A percentile compares a stretch with the other conserved stretches of the same genome.
phyloP scores from a whole-genome alignment of 1,140 invertebrate genomes.

The Drosophila nikananu region DNA sequence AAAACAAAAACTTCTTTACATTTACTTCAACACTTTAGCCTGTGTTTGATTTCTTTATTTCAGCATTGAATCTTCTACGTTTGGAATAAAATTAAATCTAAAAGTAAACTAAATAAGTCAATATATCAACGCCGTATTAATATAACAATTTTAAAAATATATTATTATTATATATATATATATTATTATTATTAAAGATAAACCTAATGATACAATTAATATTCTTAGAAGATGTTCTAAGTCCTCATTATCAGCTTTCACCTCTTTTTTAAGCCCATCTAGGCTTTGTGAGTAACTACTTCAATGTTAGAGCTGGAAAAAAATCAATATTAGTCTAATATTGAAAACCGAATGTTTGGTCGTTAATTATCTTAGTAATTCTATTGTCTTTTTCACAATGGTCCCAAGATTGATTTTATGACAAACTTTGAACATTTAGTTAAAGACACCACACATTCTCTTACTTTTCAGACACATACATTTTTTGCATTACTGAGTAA shows the following conservation, averaged over 20 bases:
- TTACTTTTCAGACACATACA: too few species aligned
- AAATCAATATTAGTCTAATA: neutral
- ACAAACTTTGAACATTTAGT: too few species aligned
- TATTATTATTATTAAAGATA: neutral
- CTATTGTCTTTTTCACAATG: too few species aligned
- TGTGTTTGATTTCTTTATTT: constrained; percentile 56
- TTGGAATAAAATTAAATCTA: constrained; percentile 46
- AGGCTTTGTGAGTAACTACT: neutral
- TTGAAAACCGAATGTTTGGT: too few species aligned
- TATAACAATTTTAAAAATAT: constrained; percentile 6
- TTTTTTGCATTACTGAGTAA: too few species aligned
- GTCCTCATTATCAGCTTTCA: neutral
- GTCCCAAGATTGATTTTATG: too few species aligned
- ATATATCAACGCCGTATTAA: neutral
- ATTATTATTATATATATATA: constrained; percentile 3
- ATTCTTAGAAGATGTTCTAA: neutral
- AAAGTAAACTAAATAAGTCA: constrained; percentile 5
- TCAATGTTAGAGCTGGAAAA: neutral
- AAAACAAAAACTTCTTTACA: neutral
- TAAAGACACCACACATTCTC: too few species aligned
- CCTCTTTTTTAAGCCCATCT: neutral
- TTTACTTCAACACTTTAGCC: constrained; percentile 3
- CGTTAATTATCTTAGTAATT: too few species aligned
- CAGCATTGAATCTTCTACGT: constrained; percentile 58
- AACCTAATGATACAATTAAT: neutral